These are phyloP conservation scores for Columba janthina DNA, from an alignment of 2,113 vertebrate species.

Conservation along the genomic window DNA sequence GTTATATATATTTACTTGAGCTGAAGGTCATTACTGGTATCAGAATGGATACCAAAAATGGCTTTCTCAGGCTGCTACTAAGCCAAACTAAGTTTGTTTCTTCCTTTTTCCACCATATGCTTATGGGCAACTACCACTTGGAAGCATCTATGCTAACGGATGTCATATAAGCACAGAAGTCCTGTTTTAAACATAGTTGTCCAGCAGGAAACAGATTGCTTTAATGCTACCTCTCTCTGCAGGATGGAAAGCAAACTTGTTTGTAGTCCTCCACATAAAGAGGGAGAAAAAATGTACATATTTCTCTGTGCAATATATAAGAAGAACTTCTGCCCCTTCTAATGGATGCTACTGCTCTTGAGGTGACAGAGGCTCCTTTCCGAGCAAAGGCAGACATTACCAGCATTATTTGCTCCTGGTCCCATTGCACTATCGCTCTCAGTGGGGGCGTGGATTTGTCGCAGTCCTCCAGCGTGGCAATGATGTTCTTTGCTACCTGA, in stretches of 20 bases:
- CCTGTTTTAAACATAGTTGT: neutral
- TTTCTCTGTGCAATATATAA: neutral
- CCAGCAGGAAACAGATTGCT: neutral
- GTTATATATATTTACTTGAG: neutral
- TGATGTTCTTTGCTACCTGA: slow-evolving; percentile 68
- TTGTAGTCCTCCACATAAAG: neutral
- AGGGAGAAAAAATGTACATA: neutral
- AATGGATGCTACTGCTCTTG: neutral
- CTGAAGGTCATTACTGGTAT: neutral
- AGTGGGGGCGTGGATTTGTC: slow-evolving; percentile 24
- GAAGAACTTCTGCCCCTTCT: neutral
- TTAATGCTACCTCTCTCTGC: neutral
- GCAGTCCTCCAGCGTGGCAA: slow-evolving; percentile 50
- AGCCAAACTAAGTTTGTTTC: neutral
- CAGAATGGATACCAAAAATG: neutral
- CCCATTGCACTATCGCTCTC: slow-evolving; percentile 68
- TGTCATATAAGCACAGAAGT: neutral
- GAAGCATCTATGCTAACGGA: neutral
- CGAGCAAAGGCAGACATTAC: slow-evolving; percentile 26
- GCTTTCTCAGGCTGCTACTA: neutral
- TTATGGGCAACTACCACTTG: neutral
- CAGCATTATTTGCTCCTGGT: slow-evolving; percentile 61
- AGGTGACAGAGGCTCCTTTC: neutral
- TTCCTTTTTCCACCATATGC: neutral
- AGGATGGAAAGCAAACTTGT: neutral